These are phyloP conservation scores for Calypte anna DNA, from an alignment of 2,113 vertebrate species.

Conservation along the genomic window DNA sequence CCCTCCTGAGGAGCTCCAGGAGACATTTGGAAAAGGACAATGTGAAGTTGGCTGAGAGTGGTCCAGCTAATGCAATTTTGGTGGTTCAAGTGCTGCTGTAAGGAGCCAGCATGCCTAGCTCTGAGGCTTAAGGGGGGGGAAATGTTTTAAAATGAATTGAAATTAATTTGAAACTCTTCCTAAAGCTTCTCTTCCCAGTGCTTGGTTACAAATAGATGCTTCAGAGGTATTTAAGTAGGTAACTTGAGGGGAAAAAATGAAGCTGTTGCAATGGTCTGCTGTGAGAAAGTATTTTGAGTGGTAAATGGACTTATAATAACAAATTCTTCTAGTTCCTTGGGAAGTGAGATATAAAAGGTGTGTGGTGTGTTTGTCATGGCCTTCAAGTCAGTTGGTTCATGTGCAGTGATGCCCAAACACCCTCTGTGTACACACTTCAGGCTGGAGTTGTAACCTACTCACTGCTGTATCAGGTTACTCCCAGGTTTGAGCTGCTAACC, in stretches of 20 bases:
- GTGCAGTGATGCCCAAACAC: not conserved
- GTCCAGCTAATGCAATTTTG: not conserved
- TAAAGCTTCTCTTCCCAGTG: not conserved
- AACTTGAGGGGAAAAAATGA: not conserved
- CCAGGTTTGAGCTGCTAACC: not conserved
- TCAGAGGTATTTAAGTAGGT: not conserved
- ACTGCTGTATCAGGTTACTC: not conserved
- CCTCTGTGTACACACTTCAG: not conserved
- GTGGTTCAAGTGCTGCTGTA: not conserved
- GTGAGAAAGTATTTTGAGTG: not conserved
- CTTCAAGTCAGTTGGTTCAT: not conserved
- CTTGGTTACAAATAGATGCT: not conserved
- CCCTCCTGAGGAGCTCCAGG: not conserved
- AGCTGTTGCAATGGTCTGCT: not conserved
- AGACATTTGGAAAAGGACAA: not conserved
- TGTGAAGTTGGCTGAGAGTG: not conserved
- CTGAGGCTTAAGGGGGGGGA: not conserved
- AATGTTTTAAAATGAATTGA: fast-evolving
- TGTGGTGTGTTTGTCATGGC: not conserved
- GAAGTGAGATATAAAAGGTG: fast-evolving
- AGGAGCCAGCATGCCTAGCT: not conserved
- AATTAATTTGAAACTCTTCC: not conserved
- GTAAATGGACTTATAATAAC: not conserved
- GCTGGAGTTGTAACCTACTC: not conserved
- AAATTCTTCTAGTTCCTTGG: not conserved